Percentiles rank a stretch among this genome's conserved stretches.
These are phyloP conservation scores for Ciconia boyciana DNA, from an alignment of 2,113 vertebrate genomes.

Conservation along the genomic window DNA sequence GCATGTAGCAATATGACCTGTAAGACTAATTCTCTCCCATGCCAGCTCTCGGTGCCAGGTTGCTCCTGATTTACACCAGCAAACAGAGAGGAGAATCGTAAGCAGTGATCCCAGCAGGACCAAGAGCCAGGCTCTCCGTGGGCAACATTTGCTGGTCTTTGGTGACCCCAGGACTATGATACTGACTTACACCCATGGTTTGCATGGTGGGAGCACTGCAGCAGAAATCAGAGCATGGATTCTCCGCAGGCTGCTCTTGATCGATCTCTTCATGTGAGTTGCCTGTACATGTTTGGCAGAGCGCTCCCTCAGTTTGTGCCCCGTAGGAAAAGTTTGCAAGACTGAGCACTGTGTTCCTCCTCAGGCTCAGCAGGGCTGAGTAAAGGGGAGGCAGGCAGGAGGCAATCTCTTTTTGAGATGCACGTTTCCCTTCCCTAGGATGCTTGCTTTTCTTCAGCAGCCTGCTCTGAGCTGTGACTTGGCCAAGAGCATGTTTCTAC, in stretches of 20 bases:
- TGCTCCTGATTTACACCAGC: background rate
- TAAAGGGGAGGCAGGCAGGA: background rate
- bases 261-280: background rate
- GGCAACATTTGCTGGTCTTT: background rate
- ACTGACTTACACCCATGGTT: background rate
- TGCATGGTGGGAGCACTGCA: background rate
- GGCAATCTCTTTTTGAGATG: background rate
- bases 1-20: background rate
- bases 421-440: background rate
- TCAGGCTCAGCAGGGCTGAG: background rate
- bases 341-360: background rate
- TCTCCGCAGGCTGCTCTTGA: background rate
- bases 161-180: background rate
- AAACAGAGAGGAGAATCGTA: background rate
- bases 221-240: background rate
- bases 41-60: background rate
- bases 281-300: background rate
- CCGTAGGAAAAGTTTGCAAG: background rate
- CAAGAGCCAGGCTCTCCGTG: background rate
- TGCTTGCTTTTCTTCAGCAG: background rate
- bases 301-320: fast-evolving
- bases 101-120: background rate
- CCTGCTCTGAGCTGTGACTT: background rate
- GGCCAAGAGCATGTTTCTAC: background rate
- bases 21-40: background rate